These are phyloP conservation scores for Cariama cristata DNA, from an alignment of 2,113 vertebrate genomes.

Conservation along the genomic window DNA sequence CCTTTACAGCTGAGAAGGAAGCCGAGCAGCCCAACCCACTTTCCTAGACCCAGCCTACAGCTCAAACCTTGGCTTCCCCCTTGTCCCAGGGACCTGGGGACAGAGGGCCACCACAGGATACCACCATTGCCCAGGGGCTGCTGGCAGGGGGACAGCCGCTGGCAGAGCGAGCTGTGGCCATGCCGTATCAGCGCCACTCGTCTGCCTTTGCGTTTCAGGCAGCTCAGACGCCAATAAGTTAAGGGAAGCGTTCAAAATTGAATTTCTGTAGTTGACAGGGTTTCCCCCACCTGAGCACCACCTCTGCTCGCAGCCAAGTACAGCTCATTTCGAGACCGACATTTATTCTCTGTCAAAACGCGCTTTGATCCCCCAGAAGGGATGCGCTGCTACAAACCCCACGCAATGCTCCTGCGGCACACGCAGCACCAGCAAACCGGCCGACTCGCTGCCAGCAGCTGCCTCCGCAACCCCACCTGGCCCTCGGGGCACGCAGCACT, in stretches of 20 bases:
- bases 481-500: rapidly evolving
- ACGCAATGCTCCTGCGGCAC: background rate
- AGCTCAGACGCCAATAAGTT: background rate
- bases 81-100: background rate
- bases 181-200: rapidly evolving
- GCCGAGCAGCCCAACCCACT: rapidly evolving
- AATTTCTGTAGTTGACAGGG: background rate
- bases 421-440: background rate
- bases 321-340: background rate
- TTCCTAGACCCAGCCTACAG: background rate
- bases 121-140: background rate
- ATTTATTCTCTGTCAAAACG: rapidly evolving
- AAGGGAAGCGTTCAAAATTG: background rate
- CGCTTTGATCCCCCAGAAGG: background rate
- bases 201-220: background rate
- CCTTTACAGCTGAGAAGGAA: background rate
- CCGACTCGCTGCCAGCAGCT: background rate
- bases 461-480: rapidly evolving
- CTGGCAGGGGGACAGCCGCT: background rate
- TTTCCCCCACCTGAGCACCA: background rate
- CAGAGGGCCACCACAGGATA: background rate
- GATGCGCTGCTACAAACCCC: background rate
- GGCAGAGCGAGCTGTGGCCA: rapidly evolving
- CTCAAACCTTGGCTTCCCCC: background rate
- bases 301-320: background rate